Base-by-base conservation (phyloP, 2,797 vertebrate genomes). In the Anas bernieri region DNA sequence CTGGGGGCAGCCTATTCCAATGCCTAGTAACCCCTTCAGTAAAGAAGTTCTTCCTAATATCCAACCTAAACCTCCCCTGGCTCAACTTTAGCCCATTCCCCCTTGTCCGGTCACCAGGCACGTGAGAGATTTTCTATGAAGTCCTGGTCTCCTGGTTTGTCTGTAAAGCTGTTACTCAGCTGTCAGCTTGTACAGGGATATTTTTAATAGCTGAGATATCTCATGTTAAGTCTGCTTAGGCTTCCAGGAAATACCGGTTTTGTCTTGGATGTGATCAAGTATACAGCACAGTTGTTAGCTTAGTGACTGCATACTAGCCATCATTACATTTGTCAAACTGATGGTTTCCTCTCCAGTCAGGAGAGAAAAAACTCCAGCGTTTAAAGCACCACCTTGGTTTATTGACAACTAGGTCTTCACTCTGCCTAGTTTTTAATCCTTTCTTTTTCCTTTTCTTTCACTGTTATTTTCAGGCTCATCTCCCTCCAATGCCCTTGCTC, bases 181-280 rank as follows among this genome's bases (percentile, higher is more conserved):
- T 84, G 82, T 68, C 83, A 58, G 63, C 67, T 85, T 85, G 46
- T 37, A 45, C 35, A 18, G 54, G 33, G 75, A 52, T 70, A 45
- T 46, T 92, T 94, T 84, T 72, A 92, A 85, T 48, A 86, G 69
- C 82, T 83, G 58, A 0, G 12, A 9, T 91, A 92, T 87, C 85
- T 86, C 76, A 68, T 22, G 11, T 17, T 75, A 41, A 50, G 58
- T 50, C 61, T 90, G 41, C 39, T 91, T 70, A 81, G 28, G 37
- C 50, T 93, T 85, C 45, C 55, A 91, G 73, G 41, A 91, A 62
- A 75, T 74, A 91, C 0, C 4, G 50, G 17, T 45, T 68, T 83
- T 67, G 69, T 68, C 82, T 80, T 45, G 54, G 72, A 77, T 74
- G 45, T 37, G 33, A 52, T 83, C 41, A 54, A 61, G 78, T 1